Base-by-base conservation (phyloP, 2,797 vertebrate genomes). In the Gambusia yucatana region DNA sequence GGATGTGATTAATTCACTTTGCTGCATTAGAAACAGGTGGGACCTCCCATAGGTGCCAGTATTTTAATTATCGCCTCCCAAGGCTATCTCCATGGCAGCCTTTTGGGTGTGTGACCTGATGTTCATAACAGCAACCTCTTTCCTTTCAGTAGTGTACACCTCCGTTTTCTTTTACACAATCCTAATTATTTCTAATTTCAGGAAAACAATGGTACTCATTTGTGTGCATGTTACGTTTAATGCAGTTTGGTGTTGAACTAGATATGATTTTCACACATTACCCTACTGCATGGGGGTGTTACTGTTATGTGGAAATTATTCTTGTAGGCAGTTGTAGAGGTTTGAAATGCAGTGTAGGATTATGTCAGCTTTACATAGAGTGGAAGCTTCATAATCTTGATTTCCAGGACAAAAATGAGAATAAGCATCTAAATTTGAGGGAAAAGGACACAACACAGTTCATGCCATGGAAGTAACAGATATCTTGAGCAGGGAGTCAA, bases 11-110 rank as follows among this genome's bases (percentile, higher is more conserved):
- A 91, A 95, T 93, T 93, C 92, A 84, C 79, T 88, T 85, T 80
- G 84, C 80, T 59, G 13, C 79, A 75, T 71, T 93, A 89, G 84
- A 94, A 92, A 91, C 87, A 84, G 86, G 88, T 92, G 87, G 84
- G 84, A 78, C 78, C 83, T 94, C 94, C 91, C 93, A 86, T 80
- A 87, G 90, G 93, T 90, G 93, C 87, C 88, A 86, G 90, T 88
- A 82, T 96, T 96, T 95, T 95, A 95, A 96, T 96, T 93, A 95
- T 90, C 87, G 89, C 90, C 90, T 94, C 94, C 88, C 77, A 79
- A 84, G 92, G 86, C 79, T 47, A 75, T 94, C 90, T 87, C 88
- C 80, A 91, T 89, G 83, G 91, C 87, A 86, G 84, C 86, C 75
- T 77, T 84, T 73, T 89, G 67, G 77, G 65, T 50, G n/a, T 76